Evolutionary conservation across 1,140 invertebrate genomes (phyloP), one percentile per base, ranked within the genome.

Genomic region (Brachionus angularis): DNA sequence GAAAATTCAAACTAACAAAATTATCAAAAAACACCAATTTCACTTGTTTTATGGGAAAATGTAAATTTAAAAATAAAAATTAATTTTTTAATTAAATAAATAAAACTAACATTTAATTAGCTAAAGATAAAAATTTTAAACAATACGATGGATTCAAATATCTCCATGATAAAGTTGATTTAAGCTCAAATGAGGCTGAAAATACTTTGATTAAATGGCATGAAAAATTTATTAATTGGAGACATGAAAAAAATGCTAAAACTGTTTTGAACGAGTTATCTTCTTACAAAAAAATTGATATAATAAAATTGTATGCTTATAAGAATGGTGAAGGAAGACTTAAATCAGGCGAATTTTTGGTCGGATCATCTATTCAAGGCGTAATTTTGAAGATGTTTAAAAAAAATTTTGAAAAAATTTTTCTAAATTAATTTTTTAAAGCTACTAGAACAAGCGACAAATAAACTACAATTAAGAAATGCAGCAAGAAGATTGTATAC

Each of bases 271-370:
- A 76, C 42, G 76, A 81, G 61, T 80, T 81, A 64, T 76, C 75
- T 12, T 77, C 77, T 7, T 75, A 76, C 18, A 74, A 75, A 49
- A 74, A 74, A 5, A 76, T 79, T 2, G 74, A 73, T 16, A 77
- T 77, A 5, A 75, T 81, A 16, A 81, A 81, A 73, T 75, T 82
- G 4, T 72, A 78, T 47, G 79, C 76, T 3, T 81, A 80, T 74
- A 79, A 78, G 74, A 82, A 82, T 76, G 80, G 80, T 5, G 80
- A 81, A 44, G 80, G 79, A 3, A 67, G 79, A 29, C 62, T 77
- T 25, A 73, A 75, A 39, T 72, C 74, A 29, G 79, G 79, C 10
- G 75, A 80, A 73, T 72, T 81, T 1, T 75, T 82, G 27, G 76
- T 78, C 74, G 79, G 79, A 1, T 81, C 80, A 3, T 80, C 77